phyloP scores from a whole-genome alignment of 2,113 vertebrate genomes.

The Petrocephalus microphthalmus region DNA sequence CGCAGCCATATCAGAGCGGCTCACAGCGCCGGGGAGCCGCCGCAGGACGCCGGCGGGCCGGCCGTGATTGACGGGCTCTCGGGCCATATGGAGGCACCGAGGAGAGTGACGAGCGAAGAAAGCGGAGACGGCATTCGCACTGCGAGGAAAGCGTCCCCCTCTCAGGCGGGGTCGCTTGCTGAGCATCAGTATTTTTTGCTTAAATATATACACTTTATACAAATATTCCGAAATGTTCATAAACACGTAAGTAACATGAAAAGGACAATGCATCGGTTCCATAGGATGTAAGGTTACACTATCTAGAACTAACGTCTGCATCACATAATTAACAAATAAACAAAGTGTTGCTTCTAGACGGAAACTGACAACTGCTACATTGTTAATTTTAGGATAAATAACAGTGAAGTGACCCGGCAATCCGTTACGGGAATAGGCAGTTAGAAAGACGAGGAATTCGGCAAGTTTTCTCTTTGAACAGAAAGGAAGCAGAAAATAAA shows the following conservation, averaged over 20 bases:
- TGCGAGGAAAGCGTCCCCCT: neutral
- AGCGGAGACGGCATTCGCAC: neutral
- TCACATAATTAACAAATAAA: neutral
- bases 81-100: neutral
- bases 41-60: neutral
- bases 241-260: neutral
- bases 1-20: neutral
- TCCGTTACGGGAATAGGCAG: neutral
- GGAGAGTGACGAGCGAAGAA: neutral
- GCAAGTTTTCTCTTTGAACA: neutral
- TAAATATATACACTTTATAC: neutral
- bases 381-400: neutral
- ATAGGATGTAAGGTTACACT: neutral
- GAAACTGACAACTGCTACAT: neutral
- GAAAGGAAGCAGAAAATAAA: neutral
- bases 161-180: neutral
- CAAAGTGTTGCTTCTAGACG: neutral
- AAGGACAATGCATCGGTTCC: neutral
- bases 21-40: neutral
- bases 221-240: neutral
- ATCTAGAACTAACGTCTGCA: neutral
- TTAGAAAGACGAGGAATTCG: neutral
- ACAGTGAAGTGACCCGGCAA: neutral
- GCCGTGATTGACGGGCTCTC: conserved; percentile 24
- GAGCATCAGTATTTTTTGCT: neutral